A percentile compares a stretch with the other conserved stretches of the same genome.
Evolutionary conservation across 2,888 invertebrate genomes (phyloP).

Genomic region (Xestoiulus laeticollis): DNA sequence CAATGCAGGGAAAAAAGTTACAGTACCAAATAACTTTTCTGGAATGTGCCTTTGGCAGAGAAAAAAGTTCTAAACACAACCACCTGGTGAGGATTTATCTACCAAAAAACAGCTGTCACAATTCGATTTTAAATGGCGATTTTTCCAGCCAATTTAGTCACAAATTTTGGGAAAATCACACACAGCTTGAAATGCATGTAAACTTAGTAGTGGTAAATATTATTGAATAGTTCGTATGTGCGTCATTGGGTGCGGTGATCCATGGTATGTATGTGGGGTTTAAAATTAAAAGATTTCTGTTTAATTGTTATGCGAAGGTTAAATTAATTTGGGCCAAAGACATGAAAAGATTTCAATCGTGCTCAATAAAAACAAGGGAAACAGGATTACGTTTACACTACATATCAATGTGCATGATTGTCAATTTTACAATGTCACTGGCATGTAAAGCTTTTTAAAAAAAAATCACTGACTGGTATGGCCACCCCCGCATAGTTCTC

Average conservation of each 20-base stretch:
- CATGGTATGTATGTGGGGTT: background rate
- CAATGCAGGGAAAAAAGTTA: background rate
- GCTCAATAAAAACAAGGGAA: constrained; percentile 31
- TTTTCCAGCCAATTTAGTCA: background rate
- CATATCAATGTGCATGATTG: constrained; percentile 19
- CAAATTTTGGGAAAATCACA: background rate
- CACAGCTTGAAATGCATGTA: background rate
- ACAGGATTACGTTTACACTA: constrained; percentile 5
- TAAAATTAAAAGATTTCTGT: background rate
- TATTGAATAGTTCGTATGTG: background rate
- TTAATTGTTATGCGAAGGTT: constrained; percentile 35
- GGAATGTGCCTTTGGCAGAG: constrained; percentile 3
- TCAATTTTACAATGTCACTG: constrained; percentile 36
- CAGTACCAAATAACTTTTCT: constrained; percentile 12
- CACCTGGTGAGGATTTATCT: background rate
- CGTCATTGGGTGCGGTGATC: constrained; percentile 15
- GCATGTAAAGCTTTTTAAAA: background rate
- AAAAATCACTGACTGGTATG: background rate
- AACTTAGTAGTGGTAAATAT: background rate
- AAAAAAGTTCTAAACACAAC: background rate
- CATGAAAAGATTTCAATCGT: constrained; percentile 36
- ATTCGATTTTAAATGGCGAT: background rate
- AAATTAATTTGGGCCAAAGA: constrained; percentile 39
- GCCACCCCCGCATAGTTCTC: constrained; percentile 20
- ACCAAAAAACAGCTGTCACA: background rate